Evolutionary conservation across 92 coral and sea anemone genomes (phyloP).

Genomic region (Palythoa heliodiscus): DNA sequence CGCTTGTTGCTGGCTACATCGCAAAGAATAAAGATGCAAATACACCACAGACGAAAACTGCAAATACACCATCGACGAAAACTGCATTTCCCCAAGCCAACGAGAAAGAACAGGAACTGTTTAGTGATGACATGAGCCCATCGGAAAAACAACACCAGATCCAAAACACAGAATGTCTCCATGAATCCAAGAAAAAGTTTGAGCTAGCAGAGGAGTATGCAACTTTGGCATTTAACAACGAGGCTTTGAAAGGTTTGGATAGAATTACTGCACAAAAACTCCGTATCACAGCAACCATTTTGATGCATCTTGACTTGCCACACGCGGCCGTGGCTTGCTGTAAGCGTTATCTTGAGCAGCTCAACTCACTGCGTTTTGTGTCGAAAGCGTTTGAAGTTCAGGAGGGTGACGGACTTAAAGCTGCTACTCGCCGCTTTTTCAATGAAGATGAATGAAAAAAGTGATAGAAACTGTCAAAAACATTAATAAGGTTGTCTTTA

Average conservation of each 20-base stretch:
- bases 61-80: background rate
- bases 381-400: constrained; percentile 24
- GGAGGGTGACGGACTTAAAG: background rate
- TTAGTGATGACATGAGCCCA: too few species aligned
- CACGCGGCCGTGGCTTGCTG: constrained; percentile 27
- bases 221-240: constrained; percentile 16
- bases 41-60: too few species aligned
- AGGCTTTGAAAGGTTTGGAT: constrained; percentile 26
- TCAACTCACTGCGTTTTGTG: constrained; percentile 27
- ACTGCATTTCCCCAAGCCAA: too few species aligned
- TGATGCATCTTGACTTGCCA: constrained; percentile 16
- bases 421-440: constrained; percentile 1
- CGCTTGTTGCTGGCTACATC: background rate
- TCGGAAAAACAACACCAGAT: background rate
- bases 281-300: constrained; percentile 2
- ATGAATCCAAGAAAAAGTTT: constrained; percentile 25
- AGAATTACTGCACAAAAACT: constrained; percentile 19
- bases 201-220: constrained; percentile 21
- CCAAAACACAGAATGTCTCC: background rate
- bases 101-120: background rate
- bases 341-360: constrained; percentile 15
- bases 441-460: background rate
- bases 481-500: too few species aligned
- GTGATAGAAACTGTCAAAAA: constrained; percentile 19
- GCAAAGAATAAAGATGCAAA: background rate